Evolutionary conservation across 2,888 invertebrate genomes (phyloP).

Genomic region (Cryptocephalus moraei): DNA sequence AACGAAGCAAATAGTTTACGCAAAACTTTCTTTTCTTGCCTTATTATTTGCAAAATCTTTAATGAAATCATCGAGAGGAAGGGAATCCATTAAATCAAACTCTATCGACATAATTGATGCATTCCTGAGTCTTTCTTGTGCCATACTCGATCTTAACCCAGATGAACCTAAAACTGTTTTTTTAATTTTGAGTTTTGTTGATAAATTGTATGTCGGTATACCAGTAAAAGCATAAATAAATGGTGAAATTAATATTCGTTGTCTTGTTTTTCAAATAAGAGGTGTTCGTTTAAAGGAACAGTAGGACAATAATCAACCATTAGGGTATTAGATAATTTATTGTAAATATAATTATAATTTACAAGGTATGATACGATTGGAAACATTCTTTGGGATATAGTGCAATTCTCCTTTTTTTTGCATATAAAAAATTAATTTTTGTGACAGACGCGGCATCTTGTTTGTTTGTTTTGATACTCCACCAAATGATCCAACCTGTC

Average conservation of each 20-base stretch:
- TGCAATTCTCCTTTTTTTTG: background rate
- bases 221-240: too few relatives aligned
- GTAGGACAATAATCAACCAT: slow-evolving; percentile 1
- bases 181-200: too few relatives aligned
- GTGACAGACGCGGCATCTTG: background rate
- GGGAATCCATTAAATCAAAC: too few relatives aligned
- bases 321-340: background rate
- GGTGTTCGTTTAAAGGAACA: slow-evolving; percentile 3
- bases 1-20: too few relatives aligned
- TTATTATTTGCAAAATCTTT: too few relatives aligned
- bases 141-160: too few relatives aligned
- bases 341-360: background rate
- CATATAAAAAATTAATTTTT: background rate
- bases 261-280: slow-evolving; percentile 1
- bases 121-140: too few relatives aligned
- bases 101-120: too few relatives aligned
- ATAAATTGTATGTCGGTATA: too few relatives aligned
- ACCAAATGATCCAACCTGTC: background rate
- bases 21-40: too few relatives aligned
- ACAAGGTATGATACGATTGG: background rate
- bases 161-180: too few relatives aligned
- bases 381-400: slow-evolving; percentile 1
- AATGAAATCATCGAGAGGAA: too few relatives aligned
- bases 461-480: background rate
- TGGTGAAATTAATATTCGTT: background rate